Evolutionary conservation across 2,888 invertebrate genomes (phyloP), one percentile per base, ranked within the genome.

Genomic region (Cosmia pyralina): DNA sequence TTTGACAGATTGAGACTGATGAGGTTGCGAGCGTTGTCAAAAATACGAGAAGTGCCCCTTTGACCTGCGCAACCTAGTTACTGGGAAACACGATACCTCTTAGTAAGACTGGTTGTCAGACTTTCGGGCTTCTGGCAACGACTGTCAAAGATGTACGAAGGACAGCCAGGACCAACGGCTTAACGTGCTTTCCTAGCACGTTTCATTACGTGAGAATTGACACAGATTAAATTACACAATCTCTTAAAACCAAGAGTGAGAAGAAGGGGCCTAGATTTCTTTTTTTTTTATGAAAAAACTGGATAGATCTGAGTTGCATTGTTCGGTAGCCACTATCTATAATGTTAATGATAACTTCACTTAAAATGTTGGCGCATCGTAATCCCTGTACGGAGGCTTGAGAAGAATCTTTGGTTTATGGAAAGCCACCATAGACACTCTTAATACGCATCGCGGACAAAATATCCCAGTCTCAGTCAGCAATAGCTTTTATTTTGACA

Each of bases 291-390:
- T n/a, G n/a, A 59, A 38, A 34, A 59, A 10, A 10, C 50, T 59
- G 22, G 2, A n/a, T 58, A 46, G 66, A 69, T 65, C 66, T 34
- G 53, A 69, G n/a, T 65, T 17, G 44, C n/a, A 13, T 28, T 66
- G 1, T 7, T 59, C 34, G 46, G 44, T 15, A 15, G 8, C 11
- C 3, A 7, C 38, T 38, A 6, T 5, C 0, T n/a, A n/a, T n/a
- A n/a, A 38, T 38, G 6, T 38, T 6, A 6, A 38, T 38, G 6
- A 38, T 4, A 38, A 38, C 38, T 38, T 38, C 38, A 38, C 38
- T 38, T 59, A 8, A 41, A 59, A 41, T 60, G 41, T 41, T 15
- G 15, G 38, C n/a, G n/a, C 8, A 19, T 19, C 28, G 3, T 66
- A n/a, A 38, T 13, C 13, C 19, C 15, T 7, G n/a, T n/a, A 10